phyloP scores from a whole-genome alignment of 2,113 vertebrate genomes.

The Gallinago undulata region DNA sequence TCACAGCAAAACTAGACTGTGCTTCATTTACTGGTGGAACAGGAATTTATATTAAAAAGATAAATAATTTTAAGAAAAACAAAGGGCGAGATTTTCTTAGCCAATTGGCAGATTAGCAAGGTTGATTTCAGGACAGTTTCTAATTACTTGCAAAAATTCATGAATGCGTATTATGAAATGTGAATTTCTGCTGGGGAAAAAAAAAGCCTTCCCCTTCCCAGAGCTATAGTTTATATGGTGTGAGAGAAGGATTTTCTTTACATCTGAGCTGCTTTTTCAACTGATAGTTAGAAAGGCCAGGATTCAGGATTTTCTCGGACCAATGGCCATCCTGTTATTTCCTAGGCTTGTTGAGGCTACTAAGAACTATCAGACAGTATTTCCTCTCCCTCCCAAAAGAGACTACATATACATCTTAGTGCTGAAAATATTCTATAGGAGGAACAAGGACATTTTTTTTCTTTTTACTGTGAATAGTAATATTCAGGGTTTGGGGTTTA shows the following conservation, averaged over 20 bases:
- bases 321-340: neutral
- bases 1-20: neutral
- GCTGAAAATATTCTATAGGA: neutral
- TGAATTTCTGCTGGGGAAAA: neutral
- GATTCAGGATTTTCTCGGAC: neutral
- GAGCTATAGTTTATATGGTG: neutral
- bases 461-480: neutral
- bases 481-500: neutral
- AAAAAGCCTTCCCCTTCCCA: neutral
- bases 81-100: neutral
- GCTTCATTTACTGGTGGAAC: neutral
- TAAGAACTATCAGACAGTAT: neutral
- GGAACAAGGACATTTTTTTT: neutral
- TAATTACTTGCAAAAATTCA: neutral
- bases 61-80: neutral
- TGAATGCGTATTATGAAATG: neutral
- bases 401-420: neutral
- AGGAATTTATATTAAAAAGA: neutral
- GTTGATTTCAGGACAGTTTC: neutral
- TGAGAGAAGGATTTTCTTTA: neutral
- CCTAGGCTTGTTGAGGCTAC: neutral
- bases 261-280: neutral
- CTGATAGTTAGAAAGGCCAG: no score
- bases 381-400: neutral
- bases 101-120: neutral